Evolutionary conservation across 2,888 invertebrate species (phyloP), one percentile per base, ranked within the genome.

Genomic region (Drepana falcataria): DNA sequence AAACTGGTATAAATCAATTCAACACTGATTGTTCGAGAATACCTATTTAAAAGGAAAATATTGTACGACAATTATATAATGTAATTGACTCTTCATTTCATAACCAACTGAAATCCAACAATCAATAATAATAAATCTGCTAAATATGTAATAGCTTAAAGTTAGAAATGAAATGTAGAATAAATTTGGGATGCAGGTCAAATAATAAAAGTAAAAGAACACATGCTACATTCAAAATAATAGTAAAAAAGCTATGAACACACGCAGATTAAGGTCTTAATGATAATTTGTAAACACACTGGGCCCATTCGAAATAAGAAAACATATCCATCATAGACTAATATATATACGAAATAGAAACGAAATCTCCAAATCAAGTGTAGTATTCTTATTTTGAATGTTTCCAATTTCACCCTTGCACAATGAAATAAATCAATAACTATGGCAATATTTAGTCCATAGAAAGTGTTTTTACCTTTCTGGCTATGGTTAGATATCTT

Each of bases 171-270:
- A 53, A 54, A 54, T 60, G 58, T 55, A 57, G 51, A 35, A 53
- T 53, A 56, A 56, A 55, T 52, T 51, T 33, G 33, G 49, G 47
- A 48, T 49, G 49, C 48, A 49, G 47, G 55, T 35, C 47, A 53
- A 55, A 48, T 47, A 49, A 48, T 49, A 40, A 35, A 49, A 51
- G 53, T 55, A 57, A 49, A 53, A 41, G 21, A 35, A 52, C 54
- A 53, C 61, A 65, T 63, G 63, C 62, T 61, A 57, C 57, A 59
- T 58, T 61, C 51, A 48, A 58, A 61, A 59, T 55, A 57, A 58
- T 65, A 58, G 56, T 47, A 49, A 55, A 62, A 70, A 81, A 87
- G 88, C 88, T 87, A 87, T 88, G 87, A 88, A 88, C 88, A 87
- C 84, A 86, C 84, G 73, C 79, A 77, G 58, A 66, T 67, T 56